Evolutionary conservation across 2,113 vertebrate genomes (phyloP).

Genomic region (Syrrhaptes paradoxus): DNA sequence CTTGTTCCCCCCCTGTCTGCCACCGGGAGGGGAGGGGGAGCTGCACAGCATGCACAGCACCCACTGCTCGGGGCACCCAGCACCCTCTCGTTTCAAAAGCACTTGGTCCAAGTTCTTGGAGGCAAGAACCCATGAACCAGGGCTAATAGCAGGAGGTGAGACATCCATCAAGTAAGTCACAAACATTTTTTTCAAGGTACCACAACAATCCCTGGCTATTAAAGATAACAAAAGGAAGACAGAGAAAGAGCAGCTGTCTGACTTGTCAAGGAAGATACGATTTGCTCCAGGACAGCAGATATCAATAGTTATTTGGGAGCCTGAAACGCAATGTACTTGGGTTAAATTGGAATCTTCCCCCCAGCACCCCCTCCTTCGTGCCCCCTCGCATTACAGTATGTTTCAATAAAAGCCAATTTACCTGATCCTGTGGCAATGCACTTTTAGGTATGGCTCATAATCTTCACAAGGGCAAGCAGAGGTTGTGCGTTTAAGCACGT

Average conservation of each 20-base stretch:
- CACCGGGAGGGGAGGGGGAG: not conserved
- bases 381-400: not conserved
- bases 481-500: not conserved
- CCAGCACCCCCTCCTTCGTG: not conserved
- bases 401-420: slow-evolving; percentile 65
- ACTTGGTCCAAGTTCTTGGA: not conserved
- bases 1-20: not conserved
- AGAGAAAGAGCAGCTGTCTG: slow-evolving; percentile 52
- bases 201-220: slow-evolving; percentile 24
- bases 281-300: slow-evolving; percentile 61
- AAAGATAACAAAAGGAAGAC: slow-evolving; percentile 45
- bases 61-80: not conserved
- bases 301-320: slow-evolving; percentile 65
- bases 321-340: slow-evolving; percentile 31
- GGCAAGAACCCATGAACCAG: slow-evolving; percentile 21
- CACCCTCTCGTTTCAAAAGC: not conserved
- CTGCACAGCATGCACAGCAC: not conserved
- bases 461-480: slow-evolving; percentile 46
- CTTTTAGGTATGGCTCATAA: slow-evolving; percentile 45
- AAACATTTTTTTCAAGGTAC: slow-evolving; percentile 19
- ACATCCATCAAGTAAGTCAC: not conserved
- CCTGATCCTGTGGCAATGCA: not conserved
- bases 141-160: slow-evolving; percentile 25
- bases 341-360: slow-evolving; percentile 43
- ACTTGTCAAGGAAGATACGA: slow-evolving; percentile 43